Evolutionary conservation across 2,113 vertebrate genomes (phyloP).

Genomic region (Eolophus roseicapilla): DNA sequence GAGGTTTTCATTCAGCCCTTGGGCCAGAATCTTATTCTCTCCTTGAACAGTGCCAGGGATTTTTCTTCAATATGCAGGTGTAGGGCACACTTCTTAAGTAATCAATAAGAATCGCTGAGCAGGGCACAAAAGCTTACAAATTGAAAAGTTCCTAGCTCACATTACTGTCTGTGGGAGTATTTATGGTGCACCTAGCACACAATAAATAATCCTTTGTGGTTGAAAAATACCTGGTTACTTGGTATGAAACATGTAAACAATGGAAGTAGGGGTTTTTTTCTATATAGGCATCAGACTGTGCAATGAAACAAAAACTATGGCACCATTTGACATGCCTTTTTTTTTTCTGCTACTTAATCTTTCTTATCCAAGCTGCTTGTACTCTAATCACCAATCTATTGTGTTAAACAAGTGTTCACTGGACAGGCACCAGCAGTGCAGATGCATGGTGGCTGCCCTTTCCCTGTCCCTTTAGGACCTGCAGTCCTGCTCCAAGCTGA

Average conservation of each 20-base stretch:
- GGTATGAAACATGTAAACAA: not conserved
- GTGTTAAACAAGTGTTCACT: rapidly evolving
- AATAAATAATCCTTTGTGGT: not conserved
- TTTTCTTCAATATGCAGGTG: not conserved
- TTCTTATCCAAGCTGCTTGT: not conserved
- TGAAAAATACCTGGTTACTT: not conserved
- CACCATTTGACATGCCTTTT: not conserved
- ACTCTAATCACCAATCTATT: not conserved
- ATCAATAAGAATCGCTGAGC: not conserved
- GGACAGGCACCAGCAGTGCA: rapidly evolving
- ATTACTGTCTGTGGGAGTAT: not conserved
- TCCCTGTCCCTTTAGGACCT: not conserved
- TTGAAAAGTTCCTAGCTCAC: not conserved
- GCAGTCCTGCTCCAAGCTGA: not conserved
- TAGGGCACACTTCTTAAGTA: not conserved
- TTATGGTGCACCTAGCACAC: not conserved
- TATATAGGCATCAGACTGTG: not conserved
- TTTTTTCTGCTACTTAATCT: not conserved
- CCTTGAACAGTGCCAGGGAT: not conserved
- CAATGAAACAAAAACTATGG: not conserved
- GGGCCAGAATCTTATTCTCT: not conserved
- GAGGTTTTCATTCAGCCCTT: not conserved
- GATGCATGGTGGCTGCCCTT: rapidly evolving
- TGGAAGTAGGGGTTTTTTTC: not conserved
- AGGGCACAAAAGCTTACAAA: not conserved